Evolutionary conservation across 2,888 invertebrate genomes (phyloP).

Genomic region (Orthosia cruda): DNA sequence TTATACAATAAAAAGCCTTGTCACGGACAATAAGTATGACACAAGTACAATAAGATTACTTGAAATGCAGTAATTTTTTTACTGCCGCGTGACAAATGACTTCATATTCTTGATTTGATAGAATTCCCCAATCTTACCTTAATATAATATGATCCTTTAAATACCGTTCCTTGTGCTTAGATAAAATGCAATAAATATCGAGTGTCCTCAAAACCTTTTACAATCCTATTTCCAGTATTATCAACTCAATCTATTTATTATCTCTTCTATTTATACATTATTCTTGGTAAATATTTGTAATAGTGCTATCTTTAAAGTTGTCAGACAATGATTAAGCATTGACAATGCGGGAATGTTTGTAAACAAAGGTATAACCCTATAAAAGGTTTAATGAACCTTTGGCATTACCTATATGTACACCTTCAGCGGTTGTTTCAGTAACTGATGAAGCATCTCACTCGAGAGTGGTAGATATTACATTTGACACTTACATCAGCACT

Average conservation of each 20-base stretch:
- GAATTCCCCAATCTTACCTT: constrained; percentile 21
- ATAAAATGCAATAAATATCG: constrained; percentile 7
- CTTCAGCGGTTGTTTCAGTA: not conserved
- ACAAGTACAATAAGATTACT: constrained; percentile 37
- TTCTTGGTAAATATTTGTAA: constrained; percentile 39
- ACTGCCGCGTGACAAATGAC: constrained; percentile 26
- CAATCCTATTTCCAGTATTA: constrained; percentile 38
- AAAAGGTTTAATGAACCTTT: constrained; percentile 24
- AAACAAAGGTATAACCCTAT: constrained; percentile 23
- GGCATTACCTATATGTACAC: not conserved
- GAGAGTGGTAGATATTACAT: not conserved
- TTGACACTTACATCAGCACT: not conserved
- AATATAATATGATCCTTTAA: constrained; percentile 4
- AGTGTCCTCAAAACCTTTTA: constrained; percentile 40
- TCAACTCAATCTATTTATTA: constrained; percentile 29
- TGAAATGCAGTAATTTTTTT: constrained; percentile 39
- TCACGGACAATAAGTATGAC: constrained; percentile 1
- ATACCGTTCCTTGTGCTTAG: constrained; percentile 15
- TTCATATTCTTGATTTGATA: constrained; percentile 21
- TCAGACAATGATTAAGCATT: constrained; percentile 32
- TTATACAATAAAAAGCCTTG: constrained; percentile 36
- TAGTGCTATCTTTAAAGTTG: constrained; percentile 30
- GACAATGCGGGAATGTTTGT: constrained; percentile 33
- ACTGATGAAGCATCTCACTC: not conserved
- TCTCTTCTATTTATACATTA: constrained; percentile 52